phyloP scores from a whole-genome alignment of 2,113 vertebrate species.

The Galemys pyrenaicus region DNA sequence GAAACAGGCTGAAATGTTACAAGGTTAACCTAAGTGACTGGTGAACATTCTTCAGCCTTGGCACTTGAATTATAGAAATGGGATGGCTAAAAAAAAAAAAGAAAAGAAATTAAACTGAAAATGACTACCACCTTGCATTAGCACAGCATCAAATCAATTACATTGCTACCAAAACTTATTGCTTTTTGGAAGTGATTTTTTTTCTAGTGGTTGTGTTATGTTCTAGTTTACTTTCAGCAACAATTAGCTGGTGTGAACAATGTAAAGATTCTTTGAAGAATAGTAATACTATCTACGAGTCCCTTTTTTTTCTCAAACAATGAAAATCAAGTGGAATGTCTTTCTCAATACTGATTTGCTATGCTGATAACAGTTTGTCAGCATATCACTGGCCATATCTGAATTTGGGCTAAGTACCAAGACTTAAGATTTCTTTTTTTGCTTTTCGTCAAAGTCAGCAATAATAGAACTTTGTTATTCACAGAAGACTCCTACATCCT shows the following conservation, averaged over 20 bases:
- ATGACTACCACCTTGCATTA: neutral
- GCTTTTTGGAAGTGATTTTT: neutral
- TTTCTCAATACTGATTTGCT: neutral
- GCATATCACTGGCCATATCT: neutral
- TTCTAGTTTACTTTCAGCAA: neutral
- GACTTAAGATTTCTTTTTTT: neutral
- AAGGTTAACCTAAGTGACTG: rapidly evolving
- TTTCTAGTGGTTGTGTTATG: neutral
- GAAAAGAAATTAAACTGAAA: neutral
- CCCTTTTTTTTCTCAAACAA: neutral
- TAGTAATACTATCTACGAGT: neutral
- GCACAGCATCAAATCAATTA: neutral
- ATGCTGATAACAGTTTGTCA: neutral
- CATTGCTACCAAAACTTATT: neutral
- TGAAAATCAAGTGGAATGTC: neutral
- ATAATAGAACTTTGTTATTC: neutral
- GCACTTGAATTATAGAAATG: neutral
- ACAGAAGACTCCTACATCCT: neutral
- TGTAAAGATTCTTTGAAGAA: neutral
- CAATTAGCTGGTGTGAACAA: neutral
- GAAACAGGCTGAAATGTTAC: neutral
- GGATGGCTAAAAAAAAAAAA: neutral
- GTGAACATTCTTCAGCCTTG: neutral
- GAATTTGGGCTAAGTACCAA: neutral
- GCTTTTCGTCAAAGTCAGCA: neutral